A percentile compares a stretch with the other conserved stretches of the same genome.
phyloP scores from a whole-genome alignment of 2,888 invertebrate genomes.

The Drosophila fulvimacula region DNA sequence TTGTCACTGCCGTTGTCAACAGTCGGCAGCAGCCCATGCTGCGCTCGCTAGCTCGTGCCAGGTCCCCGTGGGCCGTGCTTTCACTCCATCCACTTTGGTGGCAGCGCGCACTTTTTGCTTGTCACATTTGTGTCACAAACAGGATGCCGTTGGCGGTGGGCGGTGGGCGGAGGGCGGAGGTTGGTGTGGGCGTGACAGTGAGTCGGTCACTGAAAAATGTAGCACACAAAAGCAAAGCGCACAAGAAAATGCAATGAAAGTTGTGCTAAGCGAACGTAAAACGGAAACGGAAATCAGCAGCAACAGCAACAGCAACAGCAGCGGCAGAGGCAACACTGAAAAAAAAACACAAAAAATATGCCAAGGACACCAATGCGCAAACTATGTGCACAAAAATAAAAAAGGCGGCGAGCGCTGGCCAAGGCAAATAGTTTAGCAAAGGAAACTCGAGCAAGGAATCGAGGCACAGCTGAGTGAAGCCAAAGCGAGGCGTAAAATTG shows the following conservation, averaged over 20 bases:
- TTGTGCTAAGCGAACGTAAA: conserved; percentile 75
- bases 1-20: conserved; percentile 69
- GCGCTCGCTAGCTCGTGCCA: background rate
- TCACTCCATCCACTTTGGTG: conserved; percentile 75
- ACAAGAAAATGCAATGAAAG: conserved; percentile 77
- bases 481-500: conserved; percentile 74
- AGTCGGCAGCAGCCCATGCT: conserved; percentile 29
- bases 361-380: conserved; percentile 80
- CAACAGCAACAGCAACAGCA: conserved; percentile 40
- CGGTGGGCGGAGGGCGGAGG: conserved; percentile 1
- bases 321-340: conserved; percentile 27
- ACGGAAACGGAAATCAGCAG: conserved; percentile 81
- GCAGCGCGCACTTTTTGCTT: conserved; percentile 79
- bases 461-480: conserved; percentile 59
- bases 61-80: conserved; percentile 45
- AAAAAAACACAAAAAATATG: conserved; percentile 66
- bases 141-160: conserved; percentile 65
- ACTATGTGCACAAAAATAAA: conserved; percentile 65
- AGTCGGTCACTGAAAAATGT: conserved; percentile 62
- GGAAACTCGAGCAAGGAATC: conserved; percentile 50
- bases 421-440: conserved; percentile 33
- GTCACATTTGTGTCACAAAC: conserved; percentile 83
- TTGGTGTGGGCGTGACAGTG: conserved; percentile 46
- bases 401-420: conserved; percentile 26
- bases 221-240: conserved; percentile 70